phyloP scores from a whole-genome alignment of 2,113 vertebrate species.

The Amia ocellicauda region DNA sequence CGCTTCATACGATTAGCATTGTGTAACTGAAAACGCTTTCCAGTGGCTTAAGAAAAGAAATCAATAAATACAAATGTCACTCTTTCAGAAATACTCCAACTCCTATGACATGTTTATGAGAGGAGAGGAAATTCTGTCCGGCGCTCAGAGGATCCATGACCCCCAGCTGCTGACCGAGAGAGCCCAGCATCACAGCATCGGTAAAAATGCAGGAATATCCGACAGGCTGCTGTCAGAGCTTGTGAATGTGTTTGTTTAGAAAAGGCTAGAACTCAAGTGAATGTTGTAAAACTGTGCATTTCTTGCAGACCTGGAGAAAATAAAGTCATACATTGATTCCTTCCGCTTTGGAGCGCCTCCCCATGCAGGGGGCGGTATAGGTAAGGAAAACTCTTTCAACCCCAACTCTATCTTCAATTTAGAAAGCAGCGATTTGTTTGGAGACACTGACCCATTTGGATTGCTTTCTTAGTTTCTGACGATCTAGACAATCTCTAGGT shows the following conservation, averaged over 20 bases:
- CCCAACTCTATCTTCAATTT: no score
- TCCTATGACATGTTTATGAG: constrained; percentile 99
- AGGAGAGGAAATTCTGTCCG: constrained; percentile 96
- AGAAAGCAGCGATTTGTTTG: no score
- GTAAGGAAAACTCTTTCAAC: constrained; percentile 55
- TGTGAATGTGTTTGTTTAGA: constrained; percentile 4
- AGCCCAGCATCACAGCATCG: constrained; percentile 86
- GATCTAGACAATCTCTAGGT: background rate
- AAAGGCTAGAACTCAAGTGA: background rate
- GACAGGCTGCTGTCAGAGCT: background rate
- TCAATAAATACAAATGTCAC: no score
- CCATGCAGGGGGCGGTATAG: constrained; percentile 94
- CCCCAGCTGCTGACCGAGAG: constrained; percentile 88
- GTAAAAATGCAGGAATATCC: constrained; percentile 54
- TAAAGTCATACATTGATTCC: constrained; percentile 94
- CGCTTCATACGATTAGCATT: background rate
- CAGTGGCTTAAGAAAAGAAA: no score
- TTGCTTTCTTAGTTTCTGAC: background rate
- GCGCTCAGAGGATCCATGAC: constrained; percentile 94
- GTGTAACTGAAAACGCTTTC: no score
- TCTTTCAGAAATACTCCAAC: constrained; percentile 90
- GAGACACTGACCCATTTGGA: no score
- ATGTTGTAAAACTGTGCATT: background rate
- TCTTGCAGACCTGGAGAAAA: constrained; percentile 90
- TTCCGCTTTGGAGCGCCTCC: constrained; percentile 95